These are phyloP conservation scores for Chirona hameri DNA, from an alignment of 2,888 invertebrate species.

Conservation along the genomic window DNA sequence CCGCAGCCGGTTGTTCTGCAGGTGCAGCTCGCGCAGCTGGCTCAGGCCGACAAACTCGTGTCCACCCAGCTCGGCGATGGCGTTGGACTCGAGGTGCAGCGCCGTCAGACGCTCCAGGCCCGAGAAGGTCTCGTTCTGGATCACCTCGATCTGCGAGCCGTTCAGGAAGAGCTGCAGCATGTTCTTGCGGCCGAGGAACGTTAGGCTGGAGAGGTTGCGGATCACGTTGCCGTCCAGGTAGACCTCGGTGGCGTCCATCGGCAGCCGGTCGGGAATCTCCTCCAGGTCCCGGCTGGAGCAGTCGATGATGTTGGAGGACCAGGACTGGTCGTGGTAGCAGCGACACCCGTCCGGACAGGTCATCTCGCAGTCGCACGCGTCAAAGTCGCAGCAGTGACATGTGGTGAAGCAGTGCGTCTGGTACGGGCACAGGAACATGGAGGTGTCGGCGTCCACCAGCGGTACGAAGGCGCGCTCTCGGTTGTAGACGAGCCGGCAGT, in stretches of 20 bases:
- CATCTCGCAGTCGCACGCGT: conserved; percentile 89
- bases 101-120: conserved; percentile 71
- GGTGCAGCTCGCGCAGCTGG: conserved; percentile 64
- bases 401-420: too few relatives aligned
- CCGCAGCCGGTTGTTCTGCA: too few relatives aligned
- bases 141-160: conserved; percentile 69
- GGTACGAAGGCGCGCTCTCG: conserved; percentile 69
- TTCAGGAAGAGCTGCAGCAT: conserved; percentile 71
- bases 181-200: conserved; percentile 78
- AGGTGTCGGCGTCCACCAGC: conserved; percentile 70
- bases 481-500: conserved; percentile 73
- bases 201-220: conserved; percentile 69
- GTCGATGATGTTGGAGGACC: too few relatives aligned
- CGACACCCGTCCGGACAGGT: conserved; percentile 82
- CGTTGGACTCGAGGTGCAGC: conserved; percentile 71
- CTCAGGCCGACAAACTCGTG: conserved; percentile 77
- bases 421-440: too few relatives aligned
- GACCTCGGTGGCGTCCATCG: conserved; percentile 88
- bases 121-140: conserved; percentile 78
- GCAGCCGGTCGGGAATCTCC: conserved; percentile 70
- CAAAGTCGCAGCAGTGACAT: too few relatives aligned
- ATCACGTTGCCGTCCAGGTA: too few relatives aligned
- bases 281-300: conserved; percentile 58
- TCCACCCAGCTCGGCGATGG: conserved; percentile 64
- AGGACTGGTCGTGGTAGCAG: too few relatives aligned